Percentiles rank a stretch among this genome's conserved stretches.
Conservation (phyloP, 2,113 vertebrate species). For the Lamprotornis superbus region DNA sequence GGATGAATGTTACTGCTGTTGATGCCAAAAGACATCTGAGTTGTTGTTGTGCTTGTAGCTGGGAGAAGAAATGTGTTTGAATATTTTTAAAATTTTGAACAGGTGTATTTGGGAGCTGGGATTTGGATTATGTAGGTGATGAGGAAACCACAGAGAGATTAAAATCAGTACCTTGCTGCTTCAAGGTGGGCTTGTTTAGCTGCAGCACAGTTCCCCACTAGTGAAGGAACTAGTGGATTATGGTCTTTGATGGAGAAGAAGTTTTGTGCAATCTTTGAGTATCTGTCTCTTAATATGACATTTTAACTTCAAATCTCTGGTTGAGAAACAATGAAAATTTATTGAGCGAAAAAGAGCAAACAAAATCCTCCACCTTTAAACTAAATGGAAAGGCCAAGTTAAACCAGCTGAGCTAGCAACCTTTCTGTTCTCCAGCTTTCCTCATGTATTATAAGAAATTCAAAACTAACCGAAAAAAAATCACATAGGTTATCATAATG, state of each 20-base stretch:
- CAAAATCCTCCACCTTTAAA: background rate
- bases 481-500: background rate
- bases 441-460: background rate
- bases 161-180: background rate
- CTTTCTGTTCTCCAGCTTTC: background rate
- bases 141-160: background rate
- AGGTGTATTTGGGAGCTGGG: background rate
- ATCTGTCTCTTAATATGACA: background rate
- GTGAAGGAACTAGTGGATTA: background rate
- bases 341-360: background rate
- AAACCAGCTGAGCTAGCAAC: background rate
- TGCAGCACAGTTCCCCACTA: background rate
- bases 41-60: background rate
- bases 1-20: background rate
- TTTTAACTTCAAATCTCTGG: background rate
- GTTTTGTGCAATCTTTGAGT: background rate
- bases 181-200: background rate
- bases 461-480: background rate
- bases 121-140: background rate
- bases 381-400: background rate
- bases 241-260: background rate
- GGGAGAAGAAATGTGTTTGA: background rate
- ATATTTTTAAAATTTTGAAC: background rate
- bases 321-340: background rate
- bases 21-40: background rate